Evolutionary conservation across 2,888 invertebrate genomes (phyloP).

Genomic region (Netelia virgata): DNA sequence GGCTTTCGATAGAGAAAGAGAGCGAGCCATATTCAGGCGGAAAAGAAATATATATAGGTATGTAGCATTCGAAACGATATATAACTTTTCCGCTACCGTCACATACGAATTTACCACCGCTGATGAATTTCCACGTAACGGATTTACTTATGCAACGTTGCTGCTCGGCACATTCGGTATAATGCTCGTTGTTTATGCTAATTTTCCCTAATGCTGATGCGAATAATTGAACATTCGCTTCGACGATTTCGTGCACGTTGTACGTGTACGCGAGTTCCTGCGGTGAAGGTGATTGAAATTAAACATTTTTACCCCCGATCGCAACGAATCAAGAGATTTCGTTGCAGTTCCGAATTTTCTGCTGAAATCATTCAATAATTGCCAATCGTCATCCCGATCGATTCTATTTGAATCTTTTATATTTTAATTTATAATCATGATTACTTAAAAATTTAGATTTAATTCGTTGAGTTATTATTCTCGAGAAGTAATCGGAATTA

Average conservation of each 20-base stretch:
- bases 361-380: background rate
- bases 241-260: constrained; percentile 1
- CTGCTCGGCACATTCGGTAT: background rate
- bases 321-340: background rate
- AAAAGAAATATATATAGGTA: too few relatives aligned
- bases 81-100: background rate
- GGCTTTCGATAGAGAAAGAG: too few relatives aligned
- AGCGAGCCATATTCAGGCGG: background rate
- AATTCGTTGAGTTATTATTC: too few relatives aligned
- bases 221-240: constrained; percentile 56
- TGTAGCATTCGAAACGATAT: background rate
- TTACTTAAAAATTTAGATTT: too few relatives aligned
- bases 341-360: background rate
- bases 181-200: constrained; percentile 54
- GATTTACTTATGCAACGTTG: background rate
- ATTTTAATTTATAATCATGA: too few relatives aligned
- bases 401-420: too few relatives aligned
- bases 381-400: too few relatives aligned
- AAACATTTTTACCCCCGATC: background rate
- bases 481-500: too few relatives aligned
- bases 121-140: constrained; percentile 12
- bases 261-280: background rate
- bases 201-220: constrained; percentile 52
- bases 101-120: background rate
- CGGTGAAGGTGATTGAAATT: background rate